Percentiles rank a stretch among this genome's conserved stretches.
phyloP scores from a whole-genome alignment of 2,113 vertebrate species.

The Chaetodon trifascialis region DNA sequence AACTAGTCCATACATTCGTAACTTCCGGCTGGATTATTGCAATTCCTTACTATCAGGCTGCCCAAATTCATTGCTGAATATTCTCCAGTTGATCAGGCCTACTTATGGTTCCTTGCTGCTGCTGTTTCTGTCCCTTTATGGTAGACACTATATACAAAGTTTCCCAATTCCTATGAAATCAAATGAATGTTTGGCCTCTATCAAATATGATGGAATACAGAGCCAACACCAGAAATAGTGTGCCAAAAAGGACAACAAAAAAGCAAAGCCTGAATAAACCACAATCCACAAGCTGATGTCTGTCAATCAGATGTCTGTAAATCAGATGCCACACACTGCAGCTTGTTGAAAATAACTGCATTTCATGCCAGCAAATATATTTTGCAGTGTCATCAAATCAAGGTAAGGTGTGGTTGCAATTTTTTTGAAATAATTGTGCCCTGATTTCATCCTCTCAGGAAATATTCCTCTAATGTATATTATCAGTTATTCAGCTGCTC shows the following conservation, averaged over 20 bases:
- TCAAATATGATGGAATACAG: background rate
- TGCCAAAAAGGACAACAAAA: background rate
- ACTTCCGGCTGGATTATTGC: no score
- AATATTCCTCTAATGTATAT: background rate
- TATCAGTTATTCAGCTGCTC: background rate
- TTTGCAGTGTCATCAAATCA: constrained; percentile 60
- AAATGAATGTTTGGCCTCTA: background rate
- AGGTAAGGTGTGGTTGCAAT: constrained; percentile 57
- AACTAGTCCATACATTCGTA: no score
- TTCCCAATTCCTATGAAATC: no score
- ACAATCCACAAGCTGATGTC: background rate
- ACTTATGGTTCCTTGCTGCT: background rate
- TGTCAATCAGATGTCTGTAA: background rate
- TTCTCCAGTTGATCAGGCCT: no score
- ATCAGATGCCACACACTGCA: background rate
- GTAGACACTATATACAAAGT: background rate
- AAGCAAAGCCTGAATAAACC: background rate
- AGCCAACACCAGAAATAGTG: background rate
- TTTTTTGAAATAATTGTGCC: background rate
- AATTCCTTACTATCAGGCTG: no score
- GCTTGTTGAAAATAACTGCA: background rate
- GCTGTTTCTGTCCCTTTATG: background rate
- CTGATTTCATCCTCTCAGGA: constrained; percentile 5
- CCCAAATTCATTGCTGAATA: no score
- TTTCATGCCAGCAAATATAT: constrained; percentile 8